A percentile compares a stretch with the other conserved stretches of the same genome.
phyloP scores from a whole-genome alignment of 2,797 vertebrate species.

The Lagodon rhomboides region DNA sequence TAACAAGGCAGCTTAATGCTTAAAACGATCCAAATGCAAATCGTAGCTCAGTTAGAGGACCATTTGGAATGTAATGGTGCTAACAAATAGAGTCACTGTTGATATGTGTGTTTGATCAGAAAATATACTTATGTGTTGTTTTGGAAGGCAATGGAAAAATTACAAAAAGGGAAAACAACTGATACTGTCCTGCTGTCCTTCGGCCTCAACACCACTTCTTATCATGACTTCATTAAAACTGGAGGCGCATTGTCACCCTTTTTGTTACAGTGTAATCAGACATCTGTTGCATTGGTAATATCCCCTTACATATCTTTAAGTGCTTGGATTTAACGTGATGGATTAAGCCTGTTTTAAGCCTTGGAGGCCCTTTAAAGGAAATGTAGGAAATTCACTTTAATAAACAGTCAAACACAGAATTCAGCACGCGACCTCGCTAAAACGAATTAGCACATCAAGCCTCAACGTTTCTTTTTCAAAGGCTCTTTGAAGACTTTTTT shows the following conservation, averaged over 20 bases:
- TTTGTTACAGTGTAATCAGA: neutral
- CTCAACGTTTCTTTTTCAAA: slow-evolving; percentile 1
- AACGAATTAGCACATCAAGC: slow-evolving; percentile 4
- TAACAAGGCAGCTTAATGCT: no score
- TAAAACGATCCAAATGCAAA: no score
- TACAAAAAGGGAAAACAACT: no score
- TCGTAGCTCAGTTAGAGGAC: no score
- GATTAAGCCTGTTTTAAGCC: neutral
- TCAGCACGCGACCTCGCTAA: neutral
- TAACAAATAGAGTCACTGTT: no score
- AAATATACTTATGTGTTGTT: neutral
- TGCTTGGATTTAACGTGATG: neutral
- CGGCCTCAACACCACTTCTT: neutral
- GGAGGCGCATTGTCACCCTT: neutral
- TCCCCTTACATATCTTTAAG: neutral
- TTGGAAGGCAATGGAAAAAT: no score
- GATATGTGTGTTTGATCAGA: neutral
- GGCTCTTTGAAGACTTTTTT: slow-evolving; percentile 22
- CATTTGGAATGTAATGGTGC: no score
- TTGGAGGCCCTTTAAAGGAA: no score
- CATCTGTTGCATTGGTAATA: neutral
- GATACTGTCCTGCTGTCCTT: neutral
- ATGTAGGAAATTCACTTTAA: no score
- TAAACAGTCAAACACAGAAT: slow-evolving; percentile 9
- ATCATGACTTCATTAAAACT: neutral